Evolutionary conservation across 2,113 vertebrate genomes (phyloP).

Genomic region (Alectura lathami): DNA sequence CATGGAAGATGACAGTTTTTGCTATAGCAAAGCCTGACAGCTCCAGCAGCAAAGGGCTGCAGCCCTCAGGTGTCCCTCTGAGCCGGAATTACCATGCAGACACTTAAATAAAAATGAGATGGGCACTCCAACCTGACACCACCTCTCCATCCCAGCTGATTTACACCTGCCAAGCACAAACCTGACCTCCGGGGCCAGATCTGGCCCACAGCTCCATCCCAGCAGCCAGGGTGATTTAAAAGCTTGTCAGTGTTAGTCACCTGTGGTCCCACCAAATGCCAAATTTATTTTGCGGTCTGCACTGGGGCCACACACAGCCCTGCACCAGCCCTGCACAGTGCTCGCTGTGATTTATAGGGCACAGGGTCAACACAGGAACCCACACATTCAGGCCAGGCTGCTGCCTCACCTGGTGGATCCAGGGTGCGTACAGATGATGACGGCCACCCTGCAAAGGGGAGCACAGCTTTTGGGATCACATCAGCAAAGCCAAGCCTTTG

Average conservation of each 20-base stretch:
- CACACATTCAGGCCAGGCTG: not conserved
- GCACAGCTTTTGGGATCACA: not conserved
- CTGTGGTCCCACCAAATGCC: constrained; percentile 30
- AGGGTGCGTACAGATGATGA: not conserved
- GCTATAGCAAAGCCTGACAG: not conserved
- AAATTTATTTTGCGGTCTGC: constrained; percentile 67
- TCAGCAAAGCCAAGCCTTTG: not conserved
- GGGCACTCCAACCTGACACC: not conserved
- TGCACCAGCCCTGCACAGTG: not conserved
- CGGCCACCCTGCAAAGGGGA: not conserved
- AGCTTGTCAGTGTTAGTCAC: constrained; percentile 57
- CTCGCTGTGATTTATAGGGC: not conserved
- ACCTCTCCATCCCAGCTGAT: constrained; percentile 51
- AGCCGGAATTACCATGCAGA: constrained; percentile 40
- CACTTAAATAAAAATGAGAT: constrained; percentile 50
- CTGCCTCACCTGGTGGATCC: not conserved
- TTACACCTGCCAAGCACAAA: constrained; percentile 51
- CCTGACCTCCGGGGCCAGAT: constrained; percentile 22
- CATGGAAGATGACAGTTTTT: not conserved
- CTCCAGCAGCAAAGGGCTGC: not conserved
- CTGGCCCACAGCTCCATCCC: not conserved
- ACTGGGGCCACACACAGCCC: not conserved
- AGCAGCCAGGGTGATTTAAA: not conserved
- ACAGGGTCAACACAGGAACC: not conserved
- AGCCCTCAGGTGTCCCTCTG: not conserved